Evolutionary conservation across 2,888 invertebrate species (phyloP).

Genomic region (Meganola albula): DNA sequence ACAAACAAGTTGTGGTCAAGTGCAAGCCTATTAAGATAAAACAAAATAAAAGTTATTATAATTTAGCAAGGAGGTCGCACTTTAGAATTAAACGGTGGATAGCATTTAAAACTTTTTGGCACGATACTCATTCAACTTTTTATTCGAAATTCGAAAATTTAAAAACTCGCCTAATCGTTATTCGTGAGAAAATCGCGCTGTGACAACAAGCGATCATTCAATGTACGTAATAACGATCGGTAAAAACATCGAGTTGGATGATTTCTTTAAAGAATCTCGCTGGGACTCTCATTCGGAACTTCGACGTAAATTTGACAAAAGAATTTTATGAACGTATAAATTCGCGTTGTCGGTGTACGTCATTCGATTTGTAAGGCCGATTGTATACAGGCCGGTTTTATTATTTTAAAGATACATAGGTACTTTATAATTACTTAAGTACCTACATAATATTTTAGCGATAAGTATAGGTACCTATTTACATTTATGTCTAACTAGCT

Average conservation of each 20-base stretch:
- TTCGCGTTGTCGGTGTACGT: conserved; percentile 50
- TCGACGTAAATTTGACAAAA: conserved; percentile 74
- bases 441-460: too few relatives aligned
- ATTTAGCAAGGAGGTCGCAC: too few relatives aligned
- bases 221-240: conserved; percentile 54
- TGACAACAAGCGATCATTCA: conserved; percentile 19
- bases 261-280: conserved; percentile 66
- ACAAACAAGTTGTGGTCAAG: too few relatives aligned
- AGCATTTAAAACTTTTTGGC: too few relatives aligned
- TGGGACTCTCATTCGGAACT: conserved; percentile 56
- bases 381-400: too few relatives aligned
- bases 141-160: background rate
- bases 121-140: background rate
- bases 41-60: too few relatives aligned
- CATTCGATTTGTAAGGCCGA: conserved; percentile 50
- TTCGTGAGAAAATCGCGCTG: conserved; percentile 20
- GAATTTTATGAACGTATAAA: conserved; percentile 75
- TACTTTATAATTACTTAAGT: too few relatives aligned
- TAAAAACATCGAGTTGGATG: conserved; percentile 52
- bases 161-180: conserved; percentile 2
- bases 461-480: too few relatives aligned
- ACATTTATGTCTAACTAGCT: too few relatives aligned
- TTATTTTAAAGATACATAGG: too few relatives aligned
- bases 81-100: too few relatives aligned
- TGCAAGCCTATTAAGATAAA: too few relatives aligned